Percentiles rank a stretch among this genome's conserved stretches.
Evolutionary conservation across 2,888 invertebrate genomes (phyloP).

Genomic region (Exocentrus adspersus): DNA sequence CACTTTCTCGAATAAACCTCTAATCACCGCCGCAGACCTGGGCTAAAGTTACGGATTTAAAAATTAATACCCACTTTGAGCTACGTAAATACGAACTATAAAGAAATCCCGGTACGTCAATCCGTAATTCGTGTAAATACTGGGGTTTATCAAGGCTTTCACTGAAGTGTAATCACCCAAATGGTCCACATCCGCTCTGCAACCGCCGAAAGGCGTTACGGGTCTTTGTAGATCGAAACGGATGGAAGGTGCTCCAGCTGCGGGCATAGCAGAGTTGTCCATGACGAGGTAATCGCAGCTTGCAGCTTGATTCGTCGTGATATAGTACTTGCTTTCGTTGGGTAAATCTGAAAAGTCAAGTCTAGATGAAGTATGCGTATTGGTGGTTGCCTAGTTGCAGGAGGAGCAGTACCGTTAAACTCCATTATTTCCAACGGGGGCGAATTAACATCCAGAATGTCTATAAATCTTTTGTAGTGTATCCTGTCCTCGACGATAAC

Average conservation of each 20-base stretch:
- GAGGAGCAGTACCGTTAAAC: conserved; percentile 36
- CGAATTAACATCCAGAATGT: conserved; percentile 60
- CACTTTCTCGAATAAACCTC: conserved; percentile 66
- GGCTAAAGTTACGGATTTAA: conserved; percentile 51
- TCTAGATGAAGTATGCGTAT: not conserved
- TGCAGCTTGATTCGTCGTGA: conserved; percentile 53
- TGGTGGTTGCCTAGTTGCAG: no score
- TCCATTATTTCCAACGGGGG: conserved; percentile 35
- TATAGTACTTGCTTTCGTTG: conserved; percentile 51
- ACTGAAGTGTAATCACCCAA: conserved; percentile 58
- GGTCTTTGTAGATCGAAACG: conserved; percentile 52
- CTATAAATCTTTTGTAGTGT: conserved; percentile 66
- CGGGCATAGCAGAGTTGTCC: conserved; percentile 54
- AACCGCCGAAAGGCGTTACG: conserved; percentile 48
- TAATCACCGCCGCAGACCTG: conserved; percentile 56
- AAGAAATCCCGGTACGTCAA: conserved; percentile 62
- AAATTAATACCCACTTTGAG: no score
- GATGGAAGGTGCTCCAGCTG: conserved; percentile 55
- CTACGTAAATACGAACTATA: conserved; percentile 49
- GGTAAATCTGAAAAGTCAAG: conserved; percentile 51
- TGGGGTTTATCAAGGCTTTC: conserved; percentile 61
- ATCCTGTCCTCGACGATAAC: conserved; percentile 65
- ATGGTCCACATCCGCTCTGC: conserved; percentile 54
- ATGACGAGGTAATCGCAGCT: conserved; percentile 54
- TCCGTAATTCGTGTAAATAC: conserved; percentile 62